phyloP scores from a whole-genome alignment of 2,888 invertebrate species.

The Sinohyriopsis cumingii region DNA sequence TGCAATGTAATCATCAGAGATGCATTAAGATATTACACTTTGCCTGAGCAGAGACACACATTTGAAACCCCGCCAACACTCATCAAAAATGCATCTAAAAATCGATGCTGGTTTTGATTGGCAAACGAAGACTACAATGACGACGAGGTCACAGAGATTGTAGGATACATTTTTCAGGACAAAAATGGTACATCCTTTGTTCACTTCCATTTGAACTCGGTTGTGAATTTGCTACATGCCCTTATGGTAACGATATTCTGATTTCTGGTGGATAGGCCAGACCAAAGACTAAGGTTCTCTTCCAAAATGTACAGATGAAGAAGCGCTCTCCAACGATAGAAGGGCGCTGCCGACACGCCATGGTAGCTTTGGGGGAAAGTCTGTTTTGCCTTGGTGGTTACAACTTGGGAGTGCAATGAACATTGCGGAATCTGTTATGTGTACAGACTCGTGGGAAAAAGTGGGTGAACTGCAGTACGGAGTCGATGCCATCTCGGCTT shows the following conservation, averaged over 20 bases:
- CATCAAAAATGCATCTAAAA: slow-evolving; percentile 15
- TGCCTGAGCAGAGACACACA: slow-evolving; percentile 36
- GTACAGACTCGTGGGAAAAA: slow-evolving; percentile 31
- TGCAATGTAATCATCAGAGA: slow-evolving; percentile 28
- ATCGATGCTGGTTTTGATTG: slow-evolving; percentile 30
- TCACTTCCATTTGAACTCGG: slow-evolving; percentile 30
- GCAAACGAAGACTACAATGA: slow-evolving; percentile 15
- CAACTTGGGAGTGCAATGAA: slow-evolving; percentile 34
- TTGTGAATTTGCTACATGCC: slow-evolving; percentile 43
- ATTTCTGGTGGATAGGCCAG: slow-evolving; percentile 40
- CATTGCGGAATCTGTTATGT: slow-evolving; percentile 40
- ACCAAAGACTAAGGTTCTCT: slow-evolving; percentile 29
- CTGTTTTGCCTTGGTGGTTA: slow-evolving; percentile 38
- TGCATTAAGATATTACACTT: slow-evolving; percentile 37
- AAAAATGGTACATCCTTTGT: slow-evolving; percentile 41
- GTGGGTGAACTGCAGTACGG: slow-evolving; percentile 34
- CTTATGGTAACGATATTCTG: slow-evolving; percentile 43
- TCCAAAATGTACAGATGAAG: slow-evolving; percentile 39
- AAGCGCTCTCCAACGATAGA: slow-evolving; percentile 22
- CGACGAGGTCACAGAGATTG: slow-evolving; percentile 22
- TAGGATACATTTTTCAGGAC: slow-evolving; percentile 26
- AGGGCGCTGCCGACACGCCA: slow-evolving; percentile 42
- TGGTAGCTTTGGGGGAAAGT: slow-evolving; percentile 39
- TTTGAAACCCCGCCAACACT: slow-evolving; percentile 11
- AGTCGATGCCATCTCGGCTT: slow-evolving; percentile 36